Base-by-base conservation (phyloP, 2,797 vertebrate species). In the Lepidocolaptes lacrymiger region DNA sequence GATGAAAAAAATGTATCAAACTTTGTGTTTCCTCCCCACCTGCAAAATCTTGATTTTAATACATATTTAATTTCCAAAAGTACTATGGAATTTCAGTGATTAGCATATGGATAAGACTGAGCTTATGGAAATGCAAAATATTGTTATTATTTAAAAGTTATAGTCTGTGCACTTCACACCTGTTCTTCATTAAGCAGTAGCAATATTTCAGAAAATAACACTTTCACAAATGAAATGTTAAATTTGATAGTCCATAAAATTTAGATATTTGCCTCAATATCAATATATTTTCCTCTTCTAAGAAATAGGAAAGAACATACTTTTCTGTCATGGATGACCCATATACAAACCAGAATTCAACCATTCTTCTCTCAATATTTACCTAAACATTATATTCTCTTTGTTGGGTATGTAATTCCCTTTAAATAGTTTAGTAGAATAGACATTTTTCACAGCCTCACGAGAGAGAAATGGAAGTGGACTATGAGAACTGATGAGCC, bases 351-450 rank as follows among this genome's bases (percentile, higher is more conserved):
- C 18, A 76, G 12, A 85, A 84, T 46, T 52, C 51, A 66, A 89
- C 69, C 0, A 56, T 68, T 67, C 16, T 56, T 37, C 11, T 74
- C 46, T 59, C 41, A 64, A 14, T 44, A 91, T 84, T 93, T 97
- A 98, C 98, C 99, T 98, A 97, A 99, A 99, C 78, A 99, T 98
- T 23, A 99, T 52, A 76, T 98, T 96, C 88, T 98, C 98, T 16
- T 98, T 79, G 69, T 98, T 98, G 48, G 99, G 99, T 88, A 99
- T 93, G 91, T 99, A 99, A 97, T 99, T 98, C 69, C 98, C 98
- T 92, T 73, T 97, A 76, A 99, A 97, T 96, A 99, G 98, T 93
- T 98, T 98, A 68, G 98, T 95, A 61, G 97, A 94, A 92, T 98
- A 99, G 11, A 37, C 94, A 51, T 89, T 98, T 86, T 96, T 95